Evolutionary conservation across 2,888 invertebrate species (phyloP).

Genomic region (Siphlonurus alternatus): DNA sequence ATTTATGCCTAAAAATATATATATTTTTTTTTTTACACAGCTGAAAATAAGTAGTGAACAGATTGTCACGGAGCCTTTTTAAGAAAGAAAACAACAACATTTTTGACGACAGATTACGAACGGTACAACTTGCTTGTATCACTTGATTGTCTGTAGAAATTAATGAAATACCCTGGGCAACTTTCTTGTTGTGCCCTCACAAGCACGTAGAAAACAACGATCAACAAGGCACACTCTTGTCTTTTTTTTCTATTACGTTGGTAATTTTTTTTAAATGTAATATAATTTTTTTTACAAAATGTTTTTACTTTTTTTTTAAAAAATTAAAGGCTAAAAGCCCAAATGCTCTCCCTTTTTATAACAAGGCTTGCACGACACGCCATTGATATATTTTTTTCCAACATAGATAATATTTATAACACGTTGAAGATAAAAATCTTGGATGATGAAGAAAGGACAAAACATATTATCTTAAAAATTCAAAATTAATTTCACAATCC

Average conservation of each 20-base stretch:
- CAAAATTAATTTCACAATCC: no score
- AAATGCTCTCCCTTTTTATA: background rate
- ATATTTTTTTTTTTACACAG: background rate
- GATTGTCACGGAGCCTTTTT: background rate
- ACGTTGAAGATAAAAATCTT: no score
- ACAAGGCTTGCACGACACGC: background rate
- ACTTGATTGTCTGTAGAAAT: slow-evolving; percentile 1
- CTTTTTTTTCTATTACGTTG: background rate
- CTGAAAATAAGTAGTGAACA: background rate
- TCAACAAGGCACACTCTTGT: slow-evolving; percentile 3
- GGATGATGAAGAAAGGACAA: no score
- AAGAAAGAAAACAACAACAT: no score
- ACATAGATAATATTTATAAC: background rate
- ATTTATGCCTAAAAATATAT: background rate
- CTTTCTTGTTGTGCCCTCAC: background rate
- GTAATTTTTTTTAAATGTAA: background rate
- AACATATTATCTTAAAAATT: no score
- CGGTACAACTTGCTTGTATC: no score
- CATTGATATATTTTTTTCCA: background rate
- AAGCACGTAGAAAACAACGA: background rate
- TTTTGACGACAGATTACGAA: no score
- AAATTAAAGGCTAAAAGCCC: background rate
- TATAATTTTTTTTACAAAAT: background rate
- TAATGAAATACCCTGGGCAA: background rate
- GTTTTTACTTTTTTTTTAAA: no score